phyloP scores from a whole-genome alignment of 2,113 vertebrate species.

The Scytalopus superciliaris region DNA sequence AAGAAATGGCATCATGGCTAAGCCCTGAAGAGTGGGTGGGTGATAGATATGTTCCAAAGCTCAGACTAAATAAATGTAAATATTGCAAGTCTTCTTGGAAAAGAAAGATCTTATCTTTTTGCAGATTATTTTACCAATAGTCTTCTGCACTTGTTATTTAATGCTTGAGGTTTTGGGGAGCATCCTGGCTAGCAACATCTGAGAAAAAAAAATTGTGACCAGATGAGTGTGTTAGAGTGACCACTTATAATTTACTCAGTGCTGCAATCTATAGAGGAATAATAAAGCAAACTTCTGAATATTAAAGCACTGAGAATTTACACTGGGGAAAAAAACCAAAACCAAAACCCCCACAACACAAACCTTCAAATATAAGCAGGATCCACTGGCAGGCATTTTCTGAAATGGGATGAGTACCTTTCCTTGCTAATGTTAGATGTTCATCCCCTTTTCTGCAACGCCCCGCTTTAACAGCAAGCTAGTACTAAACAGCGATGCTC shows the following conservation, averaged over 20 bases:
- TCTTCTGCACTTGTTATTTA: neutral
- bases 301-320: neutral
- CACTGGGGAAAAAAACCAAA: rapidly evolving
- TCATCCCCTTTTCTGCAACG: rapidly evolving
- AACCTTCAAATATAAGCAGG: neutral
- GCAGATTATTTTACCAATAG: neutral
- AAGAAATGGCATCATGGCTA: neutral
- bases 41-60: neutral
- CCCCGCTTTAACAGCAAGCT: neutral
- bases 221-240: neutral
- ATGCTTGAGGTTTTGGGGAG: neutral
- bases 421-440: rapidly evolving
- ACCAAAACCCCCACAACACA: neutral
- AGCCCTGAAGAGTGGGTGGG: neutral
- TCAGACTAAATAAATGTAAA: neutral
- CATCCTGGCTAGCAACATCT: neutral
- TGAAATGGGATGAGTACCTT: rapidly evolving
- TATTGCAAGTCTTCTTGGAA: neutral
- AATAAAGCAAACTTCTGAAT: neutral
- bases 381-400: neutral
- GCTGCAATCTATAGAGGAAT: neutral
- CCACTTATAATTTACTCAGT: neutral
- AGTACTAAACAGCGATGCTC: rapidly evolving
- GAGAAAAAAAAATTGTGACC: neutral
- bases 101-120: neutral